Evolutionary conservation across 1,140 invertebrate species (phyloP), one percentile per base, ranked within the genome.

Genomic region (Eriocheir sinensis): DNA sequence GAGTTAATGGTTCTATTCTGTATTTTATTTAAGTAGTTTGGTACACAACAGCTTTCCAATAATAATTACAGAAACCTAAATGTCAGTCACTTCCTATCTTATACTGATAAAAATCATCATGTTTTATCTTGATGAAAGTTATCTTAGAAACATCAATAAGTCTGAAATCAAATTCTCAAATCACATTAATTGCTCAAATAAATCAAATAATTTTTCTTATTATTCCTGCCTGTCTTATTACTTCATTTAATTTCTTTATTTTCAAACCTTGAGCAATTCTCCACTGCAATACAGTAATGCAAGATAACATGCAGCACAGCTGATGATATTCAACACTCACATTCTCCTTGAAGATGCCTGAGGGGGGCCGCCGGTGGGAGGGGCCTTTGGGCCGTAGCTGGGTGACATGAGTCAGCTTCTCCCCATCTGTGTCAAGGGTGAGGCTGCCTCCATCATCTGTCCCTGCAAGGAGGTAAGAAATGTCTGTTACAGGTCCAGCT

Each of bases 351-450:
- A 97, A 96, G 92, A 97, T 97, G 96, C 96, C 97, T 96, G 98
- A 97, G 12, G 98, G 98, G 41, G 97, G 97, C 96, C 98, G 97
- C 53, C 93, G 80, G 95, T 98, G 96, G 34, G 97, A 97, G 2
- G 98, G 98, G 95, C 97, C 97, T 96, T 97, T 97, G 2, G 97
- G 97, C 95, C 98, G 96, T 40, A 97, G 97, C 27, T 97, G 97
- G 40, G 98, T 98, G 89, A 98, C 97, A 96, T 98, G 98, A 3
- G 97, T 97, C 36, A 98, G 96, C 95, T 97, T 97, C 44, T 97
- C 97, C 36, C 97, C 96, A 91, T 97, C 96, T 95, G 97, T 97
- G 96, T 98, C 97, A 95, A 98, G 97, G 96, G 97, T 97, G 90
- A 97, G 96, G 53, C 96, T 97, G n/a, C 21, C 17, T 36, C 15